These are phyloP conservation scores for Microplitis mediator DNA, from an alignment of 1,140 invertebrate genomes.

Conservation along the genomic window DNA sequence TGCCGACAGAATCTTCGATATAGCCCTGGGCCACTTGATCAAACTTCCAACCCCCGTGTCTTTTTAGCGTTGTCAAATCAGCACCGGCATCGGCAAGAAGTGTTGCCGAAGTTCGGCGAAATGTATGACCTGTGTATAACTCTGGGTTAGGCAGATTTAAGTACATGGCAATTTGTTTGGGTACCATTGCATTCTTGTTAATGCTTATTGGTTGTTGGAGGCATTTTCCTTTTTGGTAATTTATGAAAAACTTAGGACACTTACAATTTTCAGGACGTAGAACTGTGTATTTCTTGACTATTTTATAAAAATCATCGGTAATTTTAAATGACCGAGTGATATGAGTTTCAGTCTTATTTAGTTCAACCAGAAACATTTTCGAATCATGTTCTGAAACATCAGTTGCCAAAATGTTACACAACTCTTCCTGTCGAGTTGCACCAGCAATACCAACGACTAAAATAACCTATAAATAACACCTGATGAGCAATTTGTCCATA, in stretches of 20 bases:
- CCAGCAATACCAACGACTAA: no score
- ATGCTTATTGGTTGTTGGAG: conserved; percentile 15
- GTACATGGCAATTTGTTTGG: conserved; percentile 8
- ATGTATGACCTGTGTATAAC: conserved; percentile 16
- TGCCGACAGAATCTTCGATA: no score
- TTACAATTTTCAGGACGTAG: not conserved
- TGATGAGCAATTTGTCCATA: no score
- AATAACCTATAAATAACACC: no score
- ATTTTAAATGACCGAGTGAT: not conserved
- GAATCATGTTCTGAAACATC: no score
- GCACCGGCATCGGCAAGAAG: not conserved
- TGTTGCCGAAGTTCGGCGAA: conserved; percentile 18
- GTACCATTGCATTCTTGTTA: conserved; percentile 6
- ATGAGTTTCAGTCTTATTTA: not conserved
- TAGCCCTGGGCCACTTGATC: no score
- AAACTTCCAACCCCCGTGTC: no score
- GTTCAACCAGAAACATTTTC: no score
- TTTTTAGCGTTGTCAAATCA: not conserved
- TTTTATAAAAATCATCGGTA: not conserved
- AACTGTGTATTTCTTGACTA: conserved; percentile 14
- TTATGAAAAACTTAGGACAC: conserved; percentile 10
- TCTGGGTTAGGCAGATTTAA: conserved; percentile 11
- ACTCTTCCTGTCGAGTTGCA: no score
- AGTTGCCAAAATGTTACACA: no score
- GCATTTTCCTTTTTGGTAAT: conserved; percentile 20